These are phyloP conservation scores for Petrocephalus zakoni DNA, from an alignment of 2,113 vertebrate genomes.

Conservation along the genomic window DNA sequence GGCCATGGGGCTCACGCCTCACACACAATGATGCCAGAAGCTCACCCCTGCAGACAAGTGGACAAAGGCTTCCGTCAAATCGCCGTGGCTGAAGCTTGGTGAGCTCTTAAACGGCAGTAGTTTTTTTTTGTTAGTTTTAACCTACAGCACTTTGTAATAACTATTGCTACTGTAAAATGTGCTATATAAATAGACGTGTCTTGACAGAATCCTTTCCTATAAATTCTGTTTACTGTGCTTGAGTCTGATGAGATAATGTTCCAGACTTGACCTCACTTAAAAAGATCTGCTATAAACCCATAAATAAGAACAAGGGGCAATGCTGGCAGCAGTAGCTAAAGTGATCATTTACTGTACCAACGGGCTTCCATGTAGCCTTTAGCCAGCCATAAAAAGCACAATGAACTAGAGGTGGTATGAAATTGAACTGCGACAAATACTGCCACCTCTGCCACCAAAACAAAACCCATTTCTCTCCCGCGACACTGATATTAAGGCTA, in stretches of 20 bases:
- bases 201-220: neutral
- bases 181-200: neutral
- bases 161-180: neutral
- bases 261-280: neutral
- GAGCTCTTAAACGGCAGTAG: neutral
- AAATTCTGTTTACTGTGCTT: neutral
- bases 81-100: neutral
- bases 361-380: neutral
- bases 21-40: slow-evolving; percentile 34
- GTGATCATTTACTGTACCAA: neutral
- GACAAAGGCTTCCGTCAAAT: neutral
- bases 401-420: neutral
- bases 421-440: neutral
- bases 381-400: neutral
- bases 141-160: neutral
- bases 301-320: neutral
- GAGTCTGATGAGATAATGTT: neutral
- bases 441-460: neutral
- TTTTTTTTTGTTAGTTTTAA: neutral
- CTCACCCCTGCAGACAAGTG: slow-evolving; percentile 26
- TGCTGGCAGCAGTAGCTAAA: neutral
- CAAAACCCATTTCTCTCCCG: neutral
- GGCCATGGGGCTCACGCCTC: slow-evolving; percentile 39
- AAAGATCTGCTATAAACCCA: neutral
- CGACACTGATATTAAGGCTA: neutral